A percentile compares a stretch with the other conserved stretches of the same genome.
Evolutionary conservation across 1,140 invertebrate species (phyloP).

Genomic region (Drosophila pachea): DNA sequence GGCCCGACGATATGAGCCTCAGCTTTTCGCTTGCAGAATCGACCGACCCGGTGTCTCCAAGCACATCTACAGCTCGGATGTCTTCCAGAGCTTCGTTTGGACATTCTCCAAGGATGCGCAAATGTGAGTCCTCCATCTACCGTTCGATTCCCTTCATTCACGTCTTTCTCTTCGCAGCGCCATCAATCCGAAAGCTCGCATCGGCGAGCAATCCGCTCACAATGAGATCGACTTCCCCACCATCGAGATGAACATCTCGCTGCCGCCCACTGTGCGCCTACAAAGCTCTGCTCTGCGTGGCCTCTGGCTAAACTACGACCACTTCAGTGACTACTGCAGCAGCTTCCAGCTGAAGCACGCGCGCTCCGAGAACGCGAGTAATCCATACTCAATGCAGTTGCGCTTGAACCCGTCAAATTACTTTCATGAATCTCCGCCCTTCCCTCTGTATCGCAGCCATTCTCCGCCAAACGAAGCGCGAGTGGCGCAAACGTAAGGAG

Average conservation of each 20-base stretch:
- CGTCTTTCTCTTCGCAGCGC: constrained; percentile 39
- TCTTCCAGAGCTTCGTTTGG: constrained; percentile 77
- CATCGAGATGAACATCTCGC: constrained; percentile 80
- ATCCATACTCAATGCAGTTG: background rate
- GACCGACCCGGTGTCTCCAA: constrained; percentile 72
- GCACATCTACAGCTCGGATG: constrained; percentile 69
- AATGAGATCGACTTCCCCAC: constrained; percentile 82
- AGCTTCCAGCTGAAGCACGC: constrained; percentile 76
- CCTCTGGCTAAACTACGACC: constrained; percentile 83
- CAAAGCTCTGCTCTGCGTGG: constrained; percentile 81
- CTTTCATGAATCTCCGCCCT: background rate
- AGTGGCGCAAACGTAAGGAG: constrained; percentile 78
- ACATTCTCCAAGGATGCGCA: constrained; percentile 77
- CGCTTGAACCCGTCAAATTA: too few species aligned
- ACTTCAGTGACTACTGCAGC: constrained; percentile 80
- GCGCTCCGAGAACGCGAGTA: constrained; percentile 68
- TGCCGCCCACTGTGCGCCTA: constrained; percentile 81
- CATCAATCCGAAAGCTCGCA: constrained; percentile 66
- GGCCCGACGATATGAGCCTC: background rate
- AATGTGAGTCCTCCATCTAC: constrained; percentile 43
- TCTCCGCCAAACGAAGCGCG: constrained; percentile 70
- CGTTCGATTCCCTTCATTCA: background rate
- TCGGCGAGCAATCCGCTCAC: constrained; percentile 66
- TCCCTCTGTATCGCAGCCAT: constrained; percentile 55
- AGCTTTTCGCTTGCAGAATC: constrained; percentile 41